phyloP scores from a whole-genome alignment of 1,140 invertebrate genomes.

The Formica selysi region DNA sequence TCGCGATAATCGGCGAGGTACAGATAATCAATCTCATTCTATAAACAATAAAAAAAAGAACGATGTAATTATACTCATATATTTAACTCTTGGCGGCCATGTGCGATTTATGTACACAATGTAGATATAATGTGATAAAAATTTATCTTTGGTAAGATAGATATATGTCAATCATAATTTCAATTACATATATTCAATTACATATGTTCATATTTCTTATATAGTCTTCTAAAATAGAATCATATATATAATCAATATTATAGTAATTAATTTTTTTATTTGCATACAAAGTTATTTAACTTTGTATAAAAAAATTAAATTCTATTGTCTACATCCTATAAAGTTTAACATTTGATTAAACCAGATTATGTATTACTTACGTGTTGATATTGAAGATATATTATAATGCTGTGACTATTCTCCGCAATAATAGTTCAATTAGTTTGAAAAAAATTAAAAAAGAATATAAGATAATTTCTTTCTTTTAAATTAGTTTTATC shows the following conservation, averaged over 20 bases:
- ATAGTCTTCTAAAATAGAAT: slow-evolving; percentile 3
- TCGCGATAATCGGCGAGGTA: not conserved
- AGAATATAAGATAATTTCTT: not conserved
- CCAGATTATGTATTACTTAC: slow-evolving; percentile 21
- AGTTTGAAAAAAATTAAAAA: not conserved
- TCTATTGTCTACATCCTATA: not conserved
- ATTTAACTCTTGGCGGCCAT: not conserved
- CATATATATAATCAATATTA: not conserved
- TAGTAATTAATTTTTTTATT: slow-evolving; percentile 3
- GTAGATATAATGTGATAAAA: not conserved
- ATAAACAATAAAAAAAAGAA: not conserved
- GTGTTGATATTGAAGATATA: not conserved
- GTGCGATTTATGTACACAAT: not conserved
- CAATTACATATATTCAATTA: not conserved
- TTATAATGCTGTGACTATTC: not conserved
- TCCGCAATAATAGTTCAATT: not conserved
- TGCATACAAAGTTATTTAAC: not conserved
- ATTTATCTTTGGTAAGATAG: not conserved
- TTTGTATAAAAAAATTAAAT: not conserved
- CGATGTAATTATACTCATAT: not conserved
- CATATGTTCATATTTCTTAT: not conserved
- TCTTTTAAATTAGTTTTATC: not conserved
- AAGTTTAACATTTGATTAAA: not conserved
- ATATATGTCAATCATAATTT: not conserved
- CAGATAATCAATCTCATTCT: slow-evolving; percentile 20